Conservation (phyloP, 2,797 vertebrate genomes). For the Silurus lanzhouensis region DNA sequence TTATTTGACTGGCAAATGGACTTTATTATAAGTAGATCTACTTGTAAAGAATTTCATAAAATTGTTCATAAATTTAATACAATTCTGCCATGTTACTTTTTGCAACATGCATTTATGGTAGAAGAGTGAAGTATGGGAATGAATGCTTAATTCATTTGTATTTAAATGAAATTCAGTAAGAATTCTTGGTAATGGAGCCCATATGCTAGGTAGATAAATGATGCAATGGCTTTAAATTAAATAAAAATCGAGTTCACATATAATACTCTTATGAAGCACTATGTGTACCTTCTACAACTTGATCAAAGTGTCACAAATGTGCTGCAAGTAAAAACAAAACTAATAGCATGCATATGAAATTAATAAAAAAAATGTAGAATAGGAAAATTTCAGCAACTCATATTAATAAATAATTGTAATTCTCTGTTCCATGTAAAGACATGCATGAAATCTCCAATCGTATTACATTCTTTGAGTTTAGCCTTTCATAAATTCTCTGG, state of each 20-base stretch:
- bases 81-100: neutral
- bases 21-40: neutral
- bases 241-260: neutral
- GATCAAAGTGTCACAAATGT: neutral
- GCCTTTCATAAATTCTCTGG: neutral
- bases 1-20: neutral
- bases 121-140: neutral
- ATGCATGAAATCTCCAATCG: neutral
- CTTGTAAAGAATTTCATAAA: neutral
- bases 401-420: neutral
- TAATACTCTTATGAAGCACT: neutral
- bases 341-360: neutral
- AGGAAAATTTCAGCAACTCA: neutral
- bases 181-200: neutral
- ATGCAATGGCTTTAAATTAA: neutral
- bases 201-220: neutral
- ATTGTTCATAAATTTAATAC: neutral
- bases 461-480: neutral
- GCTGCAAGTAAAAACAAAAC: neutral
- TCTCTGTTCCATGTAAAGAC: neutral
- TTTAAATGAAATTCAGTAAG: neutral
- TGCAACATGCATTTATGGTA: neutral
- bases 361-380: neutral
- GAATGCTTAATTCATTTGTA: neutral
- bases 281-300: neutral